Conservation (phyloP, 2,113 vertebrate genomes). For the Rhinolophus sinicus region DNA sequence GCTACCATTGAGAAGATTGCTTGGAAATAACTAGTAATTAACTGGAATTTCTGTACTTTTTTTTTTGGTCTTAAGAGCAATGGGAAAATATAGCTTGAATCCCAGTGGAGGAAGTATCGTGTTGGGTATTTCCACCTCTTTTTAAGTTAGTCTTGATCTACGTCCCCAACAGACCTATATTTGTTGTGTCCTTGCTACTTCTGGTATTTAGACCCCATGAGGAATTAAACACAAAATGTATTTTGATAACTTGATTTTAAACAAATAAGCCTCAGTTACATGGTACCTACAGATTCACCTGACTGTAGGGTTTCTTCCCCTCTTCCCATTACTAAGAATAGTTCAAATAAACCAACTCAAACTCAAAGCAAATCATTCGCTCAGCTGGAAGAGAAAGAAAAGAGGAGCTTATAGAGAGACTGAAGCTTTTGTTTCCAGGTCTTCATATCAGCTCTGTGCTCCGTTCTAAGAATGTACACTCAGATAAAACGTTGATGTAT, state of each 20-base stretch:
- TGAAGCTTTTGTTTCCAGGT: not conserved
- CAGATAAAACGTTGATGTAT: not conserved
- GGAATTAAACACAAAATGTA: not conserved
- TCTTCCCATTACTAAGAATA: not conserved
- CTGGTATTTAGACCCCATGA: not conserved
- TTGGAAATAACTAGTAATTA: constrained; percentile 33
- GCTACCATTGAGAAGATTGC: not conserved
- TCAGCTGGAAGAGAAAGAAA: not conserved
- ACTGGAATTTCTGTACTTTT: not conserved
- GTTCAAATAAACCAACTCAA: constrained; percentile 7
- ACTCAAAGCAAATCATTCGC: not conserved
- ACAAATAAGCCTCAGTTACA: not conserved
- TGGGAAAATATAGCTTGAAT: not conserved
- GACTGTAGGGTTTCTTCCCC: not conserved
- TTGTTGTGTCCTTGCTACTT: not conserved
- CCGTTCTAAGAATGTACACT: not conserved
- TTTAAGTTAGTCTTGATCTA: not conserved
- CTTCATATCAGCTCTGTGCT: not conserved
- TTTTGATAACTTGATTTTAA: constrained; percentile 32
- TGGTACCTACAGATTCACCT: not conserved
- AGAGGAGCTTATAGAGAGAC: not conserved
- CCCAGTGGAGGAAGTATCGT: not conserved
- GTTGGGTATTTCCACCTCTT: not conserved
- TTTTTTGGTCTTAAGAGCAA: not conserved
- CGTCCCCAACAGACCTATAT: not conserved